These are phyloP conservation scores for Poeciliopsis retropinna DNA, from an alignment of 2,113 vertebrate species.

Conservation along the genomic window DNA sequence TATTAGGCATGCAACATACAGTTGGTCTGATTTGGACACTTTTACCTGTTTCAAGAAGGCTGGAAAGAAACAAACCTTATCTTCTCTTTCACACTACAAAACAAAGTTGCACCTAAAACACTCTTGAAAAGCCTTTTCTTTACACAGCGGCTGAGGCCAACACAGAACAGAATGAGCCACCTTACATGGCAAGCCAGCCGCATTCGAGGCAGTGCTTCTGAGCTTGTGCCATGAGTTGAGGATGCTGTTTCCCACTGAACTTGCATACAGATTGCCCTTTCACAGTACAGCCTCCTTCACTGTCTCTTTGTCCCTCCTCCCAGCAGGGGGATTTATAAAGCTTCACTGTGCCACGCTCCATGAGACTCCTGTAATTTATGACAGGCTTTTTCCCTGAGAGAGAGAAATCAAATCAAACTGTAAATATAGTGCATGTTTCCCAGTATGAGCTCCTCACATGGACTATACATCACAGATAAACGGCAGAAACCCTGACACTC, in stretches of 20 bases:
- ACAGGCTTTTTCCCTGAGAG: constrained; percentile 58
- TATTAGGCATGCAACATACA: constrained; percentile 43
- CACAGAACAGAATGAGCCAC: constrained; percentile 30
- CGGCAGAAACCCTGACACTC: constrained; percentile 61
- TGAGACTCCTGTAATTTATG: constrained; percentile 69
- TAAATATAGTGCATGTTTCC: constrained; percentile 70
- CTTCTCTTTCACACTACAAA: constrained; percentile 1
- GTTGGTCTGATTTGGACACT: constrained; percentile 45
- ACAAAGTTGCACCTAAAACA: constrained; percentile 31
- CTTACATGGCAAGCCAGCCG: constrained; percentile 53
- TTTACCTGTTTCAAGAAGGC: constrained; percentile 28
- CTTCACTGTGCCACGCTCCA: constrained; percentile 49
- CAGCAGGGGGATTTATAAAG: constrained; percentile 56
- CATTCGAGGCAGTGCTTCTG: constrained; percentile 53
- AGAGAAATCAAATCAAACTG: constrained; percentile 73
- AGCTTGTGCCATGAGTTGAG: constrained; percentile 61
- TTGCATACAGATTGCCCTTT: constrained; percentile 56
- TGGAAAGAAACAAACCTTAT: constrained; percentile 17
- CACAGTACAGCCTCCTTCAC: constrained; percentile 50
- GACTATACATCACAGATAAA: constrained; percentile 65
- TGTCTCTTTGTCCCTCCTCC: constrained; percentile 50
- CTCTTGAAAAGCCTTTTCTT: constrained; percentile 21
- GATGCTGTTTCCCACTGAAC: constrained; percentile 59
- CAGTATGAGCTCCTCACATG: constrained; percentile 55
- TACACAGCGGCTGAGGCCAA: constrained; percentile 15